Evolutionary conservation across 1,140 invertebrate species (phyloP), one percentile per base, ranked within the genome.

Genomic region (Forficula auricularia): DNA sequence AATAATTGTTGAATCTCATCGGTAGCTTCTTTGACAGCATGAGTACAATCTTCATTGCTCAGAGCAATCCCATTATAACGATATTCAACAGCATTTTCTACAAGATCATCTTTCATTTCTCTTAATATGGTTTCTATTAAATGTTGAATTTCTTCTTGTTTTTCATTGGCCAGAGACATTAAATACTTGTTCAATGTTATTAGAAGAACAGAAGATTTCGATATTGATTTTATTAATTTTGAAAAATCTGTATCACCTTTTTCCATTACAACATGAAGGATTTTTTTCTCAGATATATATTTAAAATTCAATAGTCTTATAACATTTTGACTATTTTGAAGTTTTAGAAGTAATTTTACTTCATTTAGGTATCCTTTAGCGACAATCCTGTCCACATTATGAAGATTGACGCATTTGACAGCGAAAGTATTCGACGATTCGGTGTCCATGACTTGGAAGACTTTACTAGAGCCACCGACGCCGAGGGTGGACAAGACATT

Each of bases 221-320:
- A 60, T 35, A 71, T 67, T 37, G 66, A 65, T 51, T 73, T 74
- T n/a, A 92, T 61, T 27, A 87, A 71, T 48, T 69, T 68, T 41
- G 79, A 77, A 39, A 98, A 68, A 66, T 97, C 92, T 12, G 75
- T 79, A 48, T 91, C 87, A 0, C 94, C 92, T 55, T 79, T 79
- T 64, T 98, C 94, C 77, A 98, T 77, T 2, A 97, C 77, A 41
- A 96, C 72, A 46, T 79, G 79, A 3, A 95, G 65, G 36, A 62
- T 58, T 42, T 63, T 57, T n/a, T 57, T 47, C 6, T 54, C 43
- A 20, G 58, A 48, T 30, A 62, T 52, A 43, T 63, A 59, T 52
- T 75, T 70, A 59, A 80, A 90, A 55, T 88, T 82, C 63, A 73
- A 80, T 55, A 98, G 76, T 43, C 71, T 74, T 48, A 98, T 82